Percentiles rank a stretch among this genome's conserved stretches.
Conservation (phyloP, 2,888 invertebrate genomes). For the Litoditis marina region DNA sequence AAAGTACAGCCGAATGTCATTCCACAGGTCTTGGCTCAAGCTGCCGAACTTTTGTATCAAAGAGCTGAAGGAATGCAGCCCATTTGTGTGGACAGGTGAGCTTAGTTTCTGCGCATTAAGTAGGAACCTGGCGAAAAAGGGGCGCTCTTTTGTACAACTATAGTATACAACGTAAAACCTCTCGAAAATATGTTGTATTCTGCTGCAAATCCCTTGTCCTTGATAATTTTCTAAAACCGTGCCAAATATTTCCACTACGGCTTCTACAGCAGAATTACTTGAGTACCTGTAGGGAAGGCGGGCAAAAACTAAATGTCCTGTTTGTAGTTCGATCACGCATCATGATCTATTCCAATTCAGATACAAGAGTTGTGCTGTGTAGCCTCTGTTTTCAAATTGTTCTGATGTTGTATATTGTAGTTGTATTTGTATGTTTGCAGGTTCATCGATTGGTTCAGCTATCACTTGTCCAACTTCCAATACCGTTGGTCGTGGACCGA, state of each 20-base stretch:
- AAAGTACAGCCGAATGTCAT: conserved; percentile 92
- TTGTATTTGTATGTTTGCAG: conserved; percentile 66
- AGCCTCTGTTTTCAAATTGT: too few species aligned
- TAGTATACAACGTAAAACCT: neutral
- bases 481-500: conserved; percentile 92
- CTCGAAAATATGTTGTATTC: neutral
- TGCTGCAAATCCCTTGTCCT: neutral
- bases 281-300: neutral
- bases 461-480: conserved; percentile 97
- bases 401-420: too few species aligned
- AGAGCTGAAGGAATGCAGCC: conserved; percentile 95
- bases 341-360: too few species aligned
- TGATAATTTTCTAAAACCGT: neutral
- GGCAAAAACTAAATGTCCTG: too few species aligned
- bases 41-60: conserved; percentile 92
- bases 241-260: too few species aligned
- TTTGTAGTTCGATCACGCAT: too few species aligned
- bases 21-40: conserved; percentile 90
- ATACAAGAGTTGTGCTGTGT: too few species aligned
- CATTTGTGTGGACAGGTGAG: conserved; percentile 83
- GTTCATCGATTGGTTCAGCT: conserved; percentile 94
- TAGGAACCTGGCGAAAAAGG: neutral
- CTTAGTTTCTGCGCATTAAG: neutral
- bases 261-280: too few species aligned
- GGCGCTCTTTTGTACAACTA: neutral